These are phyloP conservation scores for Agonopterix heracliana DNA, from an alignment of 2,888 invertebrate species.

Conservation along the genomic window DNA sequence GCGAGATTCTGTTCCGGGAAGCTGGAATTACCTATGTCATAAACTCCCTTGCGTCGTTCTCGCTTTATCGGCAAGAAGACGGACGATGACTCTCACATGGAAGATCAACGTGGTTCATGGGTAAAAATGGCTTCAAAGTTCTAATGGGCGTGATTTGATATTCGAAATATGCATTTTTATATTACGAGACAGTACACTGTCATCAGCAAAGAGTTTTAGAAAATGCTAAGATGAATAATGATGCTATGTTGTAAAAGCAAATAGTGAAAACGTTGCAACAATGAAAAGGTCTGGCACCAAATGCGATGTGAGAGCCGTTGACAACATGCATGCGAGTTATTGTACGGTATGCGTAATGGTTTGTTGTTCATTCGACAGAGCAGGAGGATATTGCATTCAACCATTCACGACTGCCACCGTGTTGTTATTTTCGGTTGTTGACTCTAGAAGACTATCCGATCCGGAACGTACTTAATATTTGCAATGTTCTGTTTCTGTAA, in stretches of 20 bases:
- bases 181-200: not conserved
- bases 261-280: slow-evolving; percentile 45
- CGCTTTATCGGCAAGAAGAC: too few species aligned
- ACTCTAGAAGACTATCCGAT: not conserved
- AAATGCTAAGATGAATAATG: slow-evolving; percentile 8
- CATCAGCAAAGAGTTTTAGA: not conserved
- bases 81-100: too few species aligned
- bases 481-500: too few species aligned
- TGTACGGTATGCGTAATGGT: slow-evolving; percentile 25
- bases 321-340: not conserved
- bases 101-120: too few species aligned
- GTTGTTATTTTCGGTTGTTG: slow-evolving; percentile 3
- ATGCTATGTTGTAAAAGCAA: slow-evolving; percentile 23
- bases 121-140: too few species aligned
- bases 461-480: too few species aligned
- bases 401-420: slow-evolving; percentile 1
- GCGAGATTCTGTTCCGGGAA: slow-evolving; percentile 1
- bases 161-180: not conserved
- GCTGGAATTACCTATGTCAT: not conserved
- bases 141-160: not conserved
- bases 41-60: not conserved
- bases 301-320: slow-evolving; percentile 48
- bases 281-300: slow-evolving; percentile 47
- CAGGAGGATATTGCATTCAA: not conserved
- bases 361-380: slow-evolving; percentile 25